These are phyloP conservation scores for Phthorimaea operculella DNA, from an alignment of 1,140 invertebrate genomes.

Conservation along the genomic window DNA sequence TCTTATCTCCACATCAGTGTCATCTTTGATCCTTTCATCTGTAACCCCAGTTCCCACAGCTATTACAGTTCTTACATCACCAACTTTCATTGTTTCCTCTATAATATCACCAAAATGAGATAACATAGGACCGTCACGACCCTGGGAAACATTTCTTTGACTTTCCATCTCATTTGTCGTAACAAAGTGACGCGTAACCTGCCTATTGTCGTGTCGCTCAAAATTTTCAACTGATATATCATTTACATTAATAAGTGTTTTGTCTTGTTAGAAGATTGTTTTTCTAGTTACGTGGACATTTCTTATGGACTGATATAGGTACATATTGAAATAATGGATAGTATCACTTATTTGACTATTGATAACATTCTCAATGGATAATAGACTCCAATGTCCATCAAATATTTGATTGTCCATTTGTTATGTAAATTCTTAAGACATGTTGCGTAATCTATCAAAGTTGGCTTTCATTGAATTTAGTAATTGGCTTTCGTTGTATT, in stretches of 20 bases:
- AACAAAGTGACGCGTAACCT: constrained; percentile 12
- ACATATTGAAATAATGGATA: no score
- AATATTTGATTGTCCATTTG: no score
- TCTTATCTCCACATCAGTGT: background rate
- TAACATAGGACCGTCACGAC: constrained; percentile 33
- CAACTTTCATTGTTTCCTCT: constrained; percentile 33
- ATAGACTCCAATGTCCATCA: no score
- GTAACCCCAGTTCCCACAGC: constrained; percentile 16
- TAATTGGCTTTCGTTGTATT: no score
- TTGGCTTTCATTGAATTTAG: no score
- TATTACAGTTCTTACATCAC: constrained; percentile 20
- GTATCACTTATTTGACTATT: no score
- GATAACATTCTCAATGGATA: no score
- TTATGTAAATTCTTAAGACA: no score
- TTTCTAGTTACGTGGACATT: no score
- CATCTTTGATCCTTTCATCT: background rate
- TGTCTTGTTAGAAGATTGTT: constrained; percentile 1
- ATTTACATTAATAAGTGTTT: constrained; percentile 16
- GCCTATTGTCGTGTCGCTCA: constrained; percentile 14
- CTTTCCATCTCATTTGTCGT: constrained; percentile 29
- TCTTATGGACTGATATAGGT: no score
- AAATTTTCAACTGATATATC: constrained; percentile 12
- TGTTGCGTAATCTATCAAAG: no score
- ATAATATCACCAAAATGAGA: constrained; percentile 32
- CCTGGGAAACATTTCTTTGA: constrained; percentile 33